phyloP scores from a whole-genome alignment of 2,888 invertebrate genomes.

The Leptinotarsa tumamoca region DNA sequence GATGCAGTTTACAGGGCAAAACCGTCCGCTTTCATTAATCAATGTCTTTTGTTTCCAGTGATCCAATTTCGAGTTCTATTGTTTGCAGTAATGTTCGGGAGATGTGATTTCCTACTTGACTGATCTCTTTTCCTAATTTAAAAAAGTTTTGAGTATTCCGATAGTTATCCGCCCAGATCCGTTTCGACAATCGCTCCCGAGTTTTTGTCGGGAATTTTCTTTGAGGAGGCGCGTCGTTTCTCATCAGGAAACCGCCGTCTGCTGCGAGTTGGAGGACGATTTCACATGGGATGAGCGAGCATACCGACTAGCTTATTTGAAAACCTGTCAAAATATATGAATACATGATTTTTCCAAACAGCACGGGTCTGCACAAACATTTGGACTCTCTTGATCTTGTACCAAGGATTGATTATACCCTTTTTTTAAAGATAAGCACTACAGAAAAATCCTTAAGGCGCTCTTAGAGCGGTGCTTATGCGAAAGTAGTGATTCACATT shows the following conservation, averaged over 20 bases:
- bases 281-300: too few relatives aligned
- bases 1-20: slow-evolving; percentile 60
- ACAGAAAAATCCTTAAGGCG: too few relatives aligned
- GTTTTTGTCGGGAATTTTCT: slow-evolving; percentile 4
- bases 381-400: too few relatives aligned
- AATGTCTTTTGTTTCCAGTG: slow-evolving; percentile 65
- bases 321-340: too few relatives aligned
- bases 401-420: too few relatives aligned
- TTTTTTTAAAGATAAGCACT: too few relatives aligned
- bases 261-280: too few relatives aligned
- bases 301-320: too few relatives aligned
- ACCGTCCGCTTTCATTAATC: slow-evolving; percentile 64
- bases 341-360: too few relatives aligned
- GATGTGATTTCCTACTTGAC: slow-evolving; percentile 60
- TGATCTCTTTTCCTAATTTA: slow-evolving; percentile 54
- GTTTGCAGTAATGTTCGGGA: slow-evolving; percentile 59
- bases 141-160: slow-evolving; percentile 53
- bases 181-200: slow-evolving; percentile 23
- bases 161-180: slow-evolving; percentile 32
- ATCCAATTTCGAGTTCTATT: slow-evolving; percentile 65
- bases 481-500: too few relatives aligned
- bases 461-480: too few relatives aligned
- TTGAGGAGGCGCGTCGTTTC: neutral
- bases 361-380: too few relatives aligned
- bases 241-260: neutral